Evolutionary conservation across 2,888 invertebrate species (phyloP).

Genomic region (Folsomia candida): DNA sequence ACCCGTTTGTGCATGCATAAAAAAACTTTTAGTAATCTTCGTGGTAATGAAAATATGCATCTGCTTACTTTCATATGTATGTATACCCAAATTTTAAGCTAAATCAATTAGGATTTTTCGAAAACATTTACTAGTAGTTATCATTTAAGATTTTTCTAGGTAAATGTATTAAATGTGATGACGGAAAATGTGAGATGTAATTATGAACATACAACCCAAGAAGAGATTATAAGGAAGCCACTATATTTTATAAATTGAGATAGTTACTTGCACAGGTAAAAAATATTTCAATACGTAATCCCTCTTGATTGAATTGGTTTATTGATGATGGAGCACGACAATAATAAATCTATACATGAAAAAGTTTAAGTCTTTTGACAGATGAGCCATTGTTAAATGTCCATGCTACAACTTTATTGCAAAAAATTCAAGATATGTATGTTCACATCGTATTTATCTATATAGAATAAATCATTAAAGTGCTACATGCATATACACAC

Average conservation of each 20-base stretch:
- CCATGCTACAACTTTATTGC: neutral
- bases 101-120: neutral
- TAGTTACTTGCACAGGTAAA: too few relatives aligned
- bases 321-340: neutral
- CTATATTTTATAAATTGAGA: too few relatives aligned
- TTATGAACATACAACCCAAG: too few relatives aligned
- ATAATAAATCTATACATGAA: neutral
- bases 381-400: neutral
- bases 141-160: neutral
- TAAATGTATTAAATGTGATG: neutral
- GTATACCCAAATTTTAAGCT: neutral
- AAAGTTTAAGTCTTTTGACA: neutral
- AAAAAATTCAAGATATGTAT: neutral
- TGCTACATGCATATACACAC: neutral
- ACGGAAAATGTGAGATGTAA: neutral
- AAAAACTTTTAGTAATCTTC: neutral
- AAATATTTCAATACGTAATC: too few relatives aligned
- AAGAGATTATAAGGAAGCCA: too few relatives aligned
- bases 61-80: neutral
- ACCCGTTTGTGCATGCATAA: neutral
- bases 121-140: neutral
- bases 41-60: neutral
- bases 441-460: neutral
- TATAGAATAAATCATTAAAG: neutral
- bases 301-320: neutral